Conservation (phyloP, 1,140 invertebrate species). For the Caligus rogercresseyi region DNA sequence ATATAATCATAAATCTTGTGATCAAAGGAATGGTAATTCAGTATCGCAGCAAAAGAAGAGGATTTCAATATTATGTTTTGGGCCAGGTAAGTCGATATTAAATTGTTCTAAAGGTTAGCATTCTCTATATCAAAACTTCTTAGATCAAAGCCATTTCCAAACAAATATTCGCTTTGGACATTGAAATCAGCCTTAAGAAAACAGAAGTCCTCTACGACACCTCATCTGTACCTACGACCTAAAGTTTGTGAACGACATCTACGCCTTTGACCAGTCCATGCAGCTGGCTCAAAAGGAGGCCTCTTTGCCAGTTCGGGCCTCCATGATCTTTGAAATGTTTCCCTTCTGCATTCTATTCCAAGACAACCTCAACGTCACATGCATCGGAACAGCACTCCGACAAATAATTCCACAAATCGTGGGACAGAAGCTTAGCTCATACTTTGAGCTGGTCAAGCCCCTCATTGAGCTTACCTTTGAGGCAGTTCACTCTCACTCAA, state of each 20-base stretch:
- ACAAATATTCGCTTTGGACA: slow-evolving; percentile 79
- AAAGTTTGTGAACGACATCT: slow-evolving; percentile 77
- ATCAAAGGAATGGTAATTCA: slow-evolving; percentile 9
- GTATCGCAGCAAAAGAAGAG: slow-evolving; percentile 17
- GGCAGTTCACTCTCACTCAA: slow-evolving; percentile 67
- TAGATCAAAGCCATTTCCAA: slow-evolving; percentile 47
- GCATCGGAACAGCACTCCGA: slow-evolving; percentile 75
- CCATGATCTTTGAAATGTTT: slow-evolving; percentile 86
- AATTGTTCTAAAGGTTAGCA: too few relatives aligned
- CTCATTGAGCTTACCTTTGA: slow-evolving; percentile 82
- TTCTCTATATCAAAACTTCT: too few relatives aligned
- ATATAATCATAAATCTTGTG: too few relatives aligned
- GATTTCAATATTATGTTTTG: slow-evolving; percentile 19
- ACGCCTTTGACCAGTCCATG: slow-evolving; percentile 29
- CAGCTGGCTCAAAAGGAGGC: slow-evolving; percentile 66
- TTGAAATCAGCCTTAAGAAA: slow-evolving; percentile 68
- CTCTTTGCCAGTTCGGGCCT: slow-evolving; percentile 63
- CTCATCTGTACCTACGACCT: slow-evolving; percentile 81
- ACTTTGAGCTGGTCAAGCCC: slow-evolving; percentile 74
- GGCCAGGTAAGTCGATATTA: slow-evolving; percentile 10
- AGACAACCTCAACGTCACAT: slow-evolving; percentile 67
- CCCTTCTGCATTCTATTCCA: slow-evolving; percentile 55
- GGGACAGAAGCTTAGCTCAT: slow-evolving; percentile 70
- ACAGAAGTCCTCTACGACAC: slow-evolving; percentile 71
- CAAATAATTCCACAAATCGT: slow-evolving; percentile 68